Evolutionary conservation across 2,113 vertebrate genomes (phyloP), one percentile per base, ranked within the genome.

Genomic region (Lycocorax pyrrhopterus): DNA sequence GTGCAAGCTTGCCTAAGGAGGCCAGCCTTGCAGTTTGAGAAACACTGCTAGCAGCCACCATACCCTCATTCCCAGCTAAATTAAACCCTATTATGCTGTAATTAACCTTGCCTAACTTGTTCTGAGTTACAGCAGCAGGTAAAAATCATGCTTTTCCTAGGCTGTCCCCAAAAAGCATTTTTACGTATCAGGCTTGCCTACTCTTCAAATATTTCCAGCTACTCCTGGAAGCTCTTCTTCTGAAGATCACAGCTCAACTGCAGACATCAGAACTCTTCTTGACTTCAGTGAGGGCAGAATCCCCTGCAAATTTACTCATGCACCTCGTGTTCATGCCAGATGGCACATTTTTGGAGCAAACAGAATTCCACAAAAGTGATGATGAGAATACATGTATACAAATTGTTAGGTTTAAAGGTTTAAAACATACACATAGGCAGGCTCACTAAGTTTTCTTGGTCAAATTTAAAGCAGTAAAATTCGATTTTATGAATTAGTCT

Each of bases 51-150:
- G 92, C 81, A 96, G 93, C 90, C 95, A 94, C 96, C 79, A 87
- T 94, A 93, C 92, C 73, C 92, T 92, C 82, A 94, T 92, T 97
- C 93, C 95, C 96, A 97, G 92, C 81, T 96, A 97, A 94, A 97
- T 97, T 96, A 96, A 97, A 97, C 89, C 69, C 88, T 62, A 94
- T 96, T 96, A 97, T 84, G 85, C 89, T 95, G 96, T 91, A 92
- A 94, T 97, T 96, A 97, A 97, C 93, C 96, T 97, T 84, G 89
- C 93, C 96, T 95, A 97, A 97, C 96, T 96, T 87, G 97, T 97
- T 97, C 96, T 87, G 80, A 87, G 85, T 93, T 90, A 93, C 75
- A 96, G 87, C 79, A 95, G 80, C 53, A 95, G 91, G 93, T 96
- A 86, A 94, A 95, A 93, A 77, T 84, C 73, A 69, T 21, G 64